A percentile compares a stretch with the other conserved stretches of the same genome.
Conservation (phyloP, 2,113 vertebrate genomes). For the Spermophilus dauricus region DNA sequence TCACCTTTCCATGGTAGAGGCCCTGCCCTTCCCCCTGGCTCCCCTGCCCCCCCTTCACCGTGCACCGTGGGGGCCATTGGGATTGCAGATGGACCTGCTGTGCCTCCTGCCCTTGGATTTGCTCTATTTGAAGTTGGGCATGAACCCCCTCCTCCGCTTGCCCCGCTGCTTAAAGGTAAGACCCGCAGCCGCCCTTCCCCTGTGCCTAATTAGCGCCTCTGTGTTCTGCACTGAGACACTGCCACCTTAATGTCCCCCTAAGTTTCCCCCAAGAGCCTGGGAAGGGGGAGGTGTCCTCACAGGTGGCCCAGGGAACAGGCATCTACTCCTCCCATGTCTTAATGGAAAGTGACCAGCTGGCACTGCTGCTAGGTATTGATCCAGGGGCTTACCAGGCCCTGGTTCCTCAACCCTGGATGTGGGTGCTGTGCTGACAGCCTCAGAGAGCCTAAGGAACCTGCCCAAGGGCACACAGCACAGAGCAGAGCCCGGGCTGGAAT, state of each 20-base stretch:
- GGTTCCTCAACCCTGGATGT: neutral
- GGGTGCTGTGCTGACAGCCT: neutral
- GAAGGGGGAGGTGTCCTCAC: neutral
- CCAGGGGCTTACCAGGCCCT: neutral
- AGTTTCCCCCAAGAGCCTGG: neutral
- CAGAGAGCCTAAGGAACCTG: slow-evolving; percentile 16
- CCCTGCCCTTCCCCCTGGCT: neutral
- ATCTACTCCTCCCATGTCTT: fast-evolving
- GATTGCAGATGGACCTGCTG: slow-evolving; percentile 94
- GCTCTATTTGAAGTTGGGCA: slow-evolving; percentile 93
- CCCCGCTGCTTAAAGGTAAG: slow-evolving; percentile 97
- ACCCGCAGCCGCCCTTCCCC: fast-evolving
- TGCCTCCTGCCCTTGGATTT: slow-evolving; percentile 96
- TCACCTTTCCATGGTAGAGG: neutral
- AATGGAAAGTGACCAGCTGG: neutral
- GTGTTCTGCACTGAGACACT: fast-evolving
- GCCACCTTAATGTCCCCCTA: fast-evolving
- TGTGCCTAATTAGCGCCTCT: fast-evolving
- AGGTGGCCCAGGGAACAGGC: neutral
- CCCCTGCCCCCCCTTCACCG: too few species aligned
- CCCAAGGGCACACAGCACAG: neutral
- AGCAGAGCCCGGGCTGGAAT: neutral
- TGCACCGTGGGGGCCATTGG: neutral
- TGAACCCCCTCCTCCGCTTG: slow-evolving; percentile 94
- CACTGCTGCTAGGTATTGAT: neutral